Evolutionary conservation across 2,888 invertebrate genomes (phyloP), one percentile per base, ranked within the genome.

Genomic region (Theodoxus fluviatilis): DNA sequence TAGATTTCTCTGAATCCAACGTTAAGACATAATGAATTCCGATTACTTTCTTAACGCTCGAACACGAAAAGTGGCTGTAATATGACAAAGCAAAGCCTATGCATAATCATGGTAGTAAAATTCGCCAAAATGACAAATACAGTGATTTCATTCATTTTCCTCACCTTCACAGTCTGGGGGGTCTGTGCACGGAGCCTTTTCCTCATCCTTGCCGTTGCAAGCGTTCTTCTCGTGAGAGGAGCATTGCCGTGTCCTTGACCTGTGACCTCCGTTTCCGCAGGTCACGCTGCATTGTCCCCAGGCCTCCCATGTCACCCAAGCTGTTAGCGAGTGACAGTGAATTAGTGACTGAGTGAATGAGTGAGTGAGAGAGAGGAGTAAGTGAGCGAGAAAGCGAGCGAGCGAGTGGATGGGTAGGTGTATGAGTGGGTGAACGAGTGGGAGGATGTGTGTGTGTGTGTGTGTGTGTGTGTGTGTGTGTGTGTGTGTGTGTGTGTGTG

Each of bases 401-500:
- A 63, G 63, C 33, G 37, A 63, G 37, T 12, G 63, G 31, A 7
- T 22, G 63, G 18, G 40, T 25, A 9, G 22, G 22, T 55, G 55
- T 49, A 6, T 43, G 43, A 35, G 37, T 37, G 22, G 9, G 4
- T 7, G 33, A 63, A 37, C 47, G 40, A 37, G 64, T 64, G 64
- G 28, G 64, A 43, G 64, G 40, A 47, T 64, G 64, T 64, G 64
- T 64, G 43, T 43, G 64, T 64, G 64, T 64, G 47, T 64, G 64
- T 31, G 43, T 64, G 64, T 43, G 43, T 43, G 57, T 43, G 43
- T 65, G 47, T 40, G 40, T 35, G 63, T 37, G 63, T 63, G 38
- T 64, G 38, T 37, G 38, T 64, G 2, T 1, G 25, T 64, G 25
- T 25, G 3, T 3, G 47, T 22, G 38, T n/a, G 52, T 18, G 52